phyloP scores from a whole-genome alignment of 1,140 invertebrate species.

The Chionoecetes opilio region DNA sequence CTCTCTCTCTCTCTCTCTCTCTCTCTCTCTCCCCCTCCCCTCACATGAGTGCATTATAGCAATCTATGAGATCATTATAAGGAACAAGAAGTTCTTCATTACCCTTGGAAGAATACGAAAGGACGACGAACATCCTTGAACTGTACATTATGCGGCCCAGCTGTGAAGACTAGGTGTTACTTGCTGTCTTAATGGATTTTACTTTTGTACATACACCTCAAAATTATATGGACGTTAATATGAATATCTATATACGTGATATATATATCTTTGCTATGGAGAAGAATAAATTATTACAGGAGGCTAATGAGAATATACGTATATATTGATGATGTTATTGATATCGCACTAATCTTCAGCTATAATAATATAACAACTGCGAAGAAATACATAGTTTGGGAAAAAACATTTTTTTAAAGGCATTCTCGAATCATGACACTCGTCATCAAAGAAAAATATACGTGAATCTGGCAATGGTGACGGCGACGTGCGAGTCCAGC shows the following conservation, averaged over 20 bases:
- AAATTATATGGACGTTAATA: not conserved
- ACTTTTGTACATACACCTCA: constrained; percentile 10
- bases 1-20: not conserved
- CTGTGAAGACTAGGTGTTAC: not conserved
- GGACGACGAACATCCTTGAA: not conserved
- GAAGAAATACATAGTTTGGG: no score
- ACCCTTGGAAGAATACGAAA: not conserved
- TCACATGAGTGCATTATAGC: not conserved
- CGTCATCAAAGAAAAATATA: no score
- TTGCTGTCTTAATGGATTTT: constrained; percentile 4
- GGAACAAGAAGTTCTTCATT: not conserved
- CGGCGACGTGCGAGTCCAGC: no score
- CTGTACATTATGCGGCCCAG: not conserved
- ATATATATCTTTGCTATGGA: not conserved
- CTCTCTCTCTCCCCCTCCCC: not conserved
- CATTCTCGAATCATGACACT: no score
- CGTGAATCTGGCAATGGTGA: no score
- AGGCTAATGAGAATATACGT: not conserved
- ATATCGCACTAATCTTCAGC: no score
- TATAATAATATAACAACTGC: no score
- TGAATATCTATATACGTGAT: not conserved
- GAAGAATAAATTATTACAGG: not conserved
- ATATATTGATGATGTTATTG: no score
- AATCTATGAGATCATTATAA: not conserved
- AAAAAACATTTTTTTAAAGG: no score